These are phyloP conservation scores for Hypotaenidia okinawae DNA, from an alignment of 2,797 vertebrate species.

Conservation along the genomic window DNA sequence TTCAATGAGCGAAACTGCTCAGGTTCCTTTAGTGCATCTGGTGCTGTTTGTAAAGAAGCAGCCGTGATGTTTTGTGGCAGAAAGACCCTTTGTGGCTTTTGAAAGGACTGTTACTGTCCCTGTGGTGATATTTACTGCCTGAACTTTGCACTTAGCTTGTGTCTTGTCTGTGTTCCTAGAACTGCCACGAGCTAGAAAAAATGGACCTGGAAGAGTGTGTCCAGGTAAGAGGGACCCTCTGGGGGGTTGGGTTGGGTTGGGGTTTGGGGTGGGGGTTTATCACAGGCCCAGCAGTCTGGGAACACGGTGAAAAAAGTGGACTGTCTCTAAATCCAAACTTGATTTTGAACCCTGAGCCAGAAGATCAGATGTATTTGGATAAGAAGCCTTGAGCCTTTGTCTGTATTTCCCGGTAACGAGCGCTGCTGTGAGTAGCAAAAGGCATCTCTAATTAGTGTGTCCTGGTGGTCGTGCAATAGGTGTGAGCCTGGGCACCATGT, in stretches of 20 bases:
- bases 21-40: background rate
- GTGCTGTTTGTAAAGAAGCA: background rate
- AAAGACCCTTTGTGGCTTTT: background rate
- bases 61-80: accelerated
- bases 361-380: background rate
- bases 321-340: background rate
- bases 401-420: accelerated
- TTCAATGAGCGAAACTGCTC: background rate
- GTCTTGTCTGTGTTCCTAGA: conserved; percentile 77
- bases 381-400: background rate
- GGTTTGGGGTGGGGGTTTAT: background rate
- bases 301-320: background rate
- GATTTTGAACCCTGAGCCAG: background rate
- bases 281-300: background rate
- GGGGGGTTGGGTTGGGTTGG: background rate
- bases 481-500: background rate
- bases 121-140: background rate
- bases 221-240: conserved; percentile 81
- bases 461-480: accelerated
- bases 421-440: background rate
- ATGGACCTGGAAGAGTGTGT: conserved; percentile 99
- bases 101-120: background rate
- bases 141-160: background rate
- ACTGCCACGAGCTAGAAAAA: conserved; percentile 98
- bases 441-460: background rate